Conservation (phyloP, 2,888 invertebrate species). For the Thelaira solivaga region DNA sequence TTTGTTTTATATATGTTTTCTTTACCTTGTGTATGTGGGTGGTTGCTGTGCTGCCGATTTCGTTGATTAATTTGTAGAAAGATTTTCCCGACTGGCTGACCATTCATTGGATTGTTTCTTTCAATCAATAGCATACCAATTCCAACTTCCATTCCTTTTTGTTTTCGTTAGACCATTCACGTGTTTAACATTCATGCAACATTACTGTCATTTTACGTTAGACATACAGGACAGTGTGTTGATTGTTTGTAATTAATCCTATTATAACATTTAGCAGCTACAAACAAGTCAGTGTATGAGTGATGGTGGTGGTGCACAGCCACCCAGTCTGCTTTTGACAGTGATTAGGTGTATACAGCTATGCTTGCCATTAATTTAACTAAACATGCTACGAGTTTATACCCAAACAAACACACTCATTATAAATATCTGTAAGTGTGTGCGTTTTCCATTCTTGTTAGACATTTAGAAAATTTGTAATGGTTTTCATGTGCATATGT, state of each 20-base stretch:
- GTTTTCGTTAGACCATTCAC: neutral
- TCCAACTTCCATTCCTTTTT: neutral
- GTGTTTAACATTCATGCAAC: slow-evolving; percentile 59
- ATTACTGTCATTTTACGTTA: slow-evolving; percentile 46
- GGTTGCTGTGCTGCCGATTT: slow-evolving; percentile 16
- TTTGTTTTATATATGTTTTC: slow-evolving; percentile 38
- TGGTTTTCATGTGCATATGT: slow-evolving; percentile 27
- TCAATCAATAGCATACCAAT: slow-evolving; percentile 30
- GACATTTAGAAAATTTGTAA: slow-evolving; percentile 35
- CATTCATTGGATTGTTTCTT: slow-evolving; percentile 27
- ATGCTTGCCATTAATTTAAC: slow-evolving; percentile 28
- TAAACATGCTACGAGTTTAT: slow-evolving; percentile 14
- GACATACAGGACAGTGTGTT: slow-evolving; percentile 73
- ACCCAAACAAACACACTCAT: neutral
- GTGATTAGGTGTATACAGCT: slow-evolving; percentile 71
- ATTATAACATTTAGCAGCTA: slow-evolving; percentile 70
- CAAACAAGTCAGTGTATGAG: too few species aligned
- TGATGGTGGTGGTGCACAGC: slow-evolving; percentile 48
- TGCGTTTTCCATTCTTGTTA: neutral
- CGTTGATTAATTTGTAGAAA: slow-evolving; percentile 59
- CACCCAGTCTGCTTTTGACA: slow-evolving; percentile 74
- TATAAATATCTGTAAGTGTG: neutral
- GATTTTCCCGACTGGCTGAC: neutral
- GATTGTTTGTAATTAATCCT: slow-evolving; percentile 77
- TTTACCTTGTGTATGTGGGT: neutral